Evolutionary conservation across 1,140 invertebrate species (phyloP), one percentile per base, ranked within the genome.

Genomic region (Hyphantria cunea): DNA sequence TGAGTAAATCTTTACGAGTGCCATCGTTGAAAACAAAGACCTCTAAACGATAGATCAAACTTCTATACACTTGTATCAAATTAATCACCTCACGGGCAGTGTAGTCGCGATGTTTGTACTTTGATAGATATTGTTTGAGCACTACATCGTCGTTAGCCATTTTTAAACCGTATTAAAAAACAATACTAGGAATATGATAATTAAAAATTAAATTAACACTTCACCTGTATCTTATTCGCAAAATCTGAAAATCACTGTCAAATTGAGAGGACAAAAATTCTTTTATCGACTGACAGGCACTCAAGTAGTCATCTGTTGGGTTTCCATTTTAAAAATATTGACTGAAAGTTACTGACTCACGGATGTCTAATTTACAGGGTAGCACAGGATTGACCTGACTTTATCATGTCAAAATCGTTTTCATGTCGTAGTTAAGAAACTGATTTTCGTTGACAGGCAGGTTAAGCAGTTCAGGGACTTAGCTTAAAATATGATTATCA

Each of bases 1-100:
- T 96, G 9, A 98, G 89, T 54, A 99, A 91, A 60, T 98, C 95
- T 87, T 96, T 96, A 55, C 92, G 90, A 11, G 92, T 93, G 37
- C 98, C 98, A 95, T 98, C 96, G 86, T 97, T 97, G 84, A 98
- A 98, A 25, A 96, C 97, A 97, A 92, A 80, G 75, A 79, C 85
- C 80, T 90, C 88, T 68, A 89, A 82, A 70, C 85, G 74, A 75
- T 85, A 83, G 59, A 92, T 84, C 47, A 98, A 91, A 78, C 95
- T 94, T 78, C 91, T 93, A 84, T 97, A 98, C 58, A 93, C 88
- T 76, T 92, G 92, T 15, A 97, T 89, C 37, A 95, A 93, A 77
- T 90, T 94, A 32, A 93, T 69, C 48, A 97, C 93, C 89, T 98
- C 97, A 74, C 93, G 92, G 74, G 93, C 94, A 8, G 95, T 95